Percentiles rank a stretch among this genome's conserved stretches.
These are phyloP conservation scores for Anolis carolinensis DNA, from an alignment of 2,113 vertebrate species.

Conservation along the genomic window DNA sequence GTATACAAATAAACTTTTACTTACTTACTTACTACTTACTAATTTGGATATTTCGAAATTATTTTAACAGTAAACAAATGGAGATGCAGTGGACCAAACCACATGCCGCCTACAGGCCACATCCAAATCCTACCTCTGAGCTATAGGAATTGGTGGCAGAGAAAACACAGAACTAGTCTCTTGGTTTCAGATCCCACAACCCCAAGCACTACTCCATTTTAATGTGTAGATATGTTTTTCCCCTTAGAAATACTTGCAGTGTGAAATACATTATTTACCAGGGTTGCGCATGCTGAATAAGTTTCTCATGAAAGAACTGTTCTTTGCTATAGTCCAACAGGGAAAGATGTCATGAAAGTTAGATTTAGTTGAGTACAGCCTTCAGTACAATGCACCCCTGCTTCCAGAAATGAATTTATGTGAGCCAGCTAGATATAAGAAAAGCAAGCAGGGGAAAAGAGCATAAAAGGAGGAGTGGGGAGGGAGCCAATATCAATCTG, in stretches of 20 bases:
- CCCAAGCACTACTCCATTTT: not conserved
- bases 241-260: not conserved
- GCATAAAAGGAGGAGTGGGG: not conserved
- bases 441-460: constrained; percentile 24
- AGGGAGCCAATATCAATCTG: constrained; percentile 45
- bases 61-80: too few species aligned
- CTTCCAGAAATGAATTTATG: not conserved
- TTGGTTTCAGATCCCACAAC: not conserved
- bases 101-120: not conserved
- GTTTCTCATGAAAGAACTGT: not conserved
- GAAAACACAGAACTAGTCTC: not conserved
- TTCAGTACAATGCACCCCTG: constrained; percentile 21
- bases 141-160: too few species aligned
- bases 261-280: not conserved
- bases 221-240: not conserved
- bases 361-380: constrained; percentile 45
- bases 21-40: too few species aligned
- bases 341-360: not conserved
- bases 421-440: too few species aligned
- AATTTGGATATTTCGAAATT: too few species aligned
- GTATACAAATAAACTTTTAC: too few species aligned
- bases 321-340: not conserved
- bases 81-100: too few species aligned
- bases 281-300: not conserved
- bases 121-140: not conserved